Conservation (phyloP, 2,888 invertebrate species). For the Baccha elongata region DNA sequence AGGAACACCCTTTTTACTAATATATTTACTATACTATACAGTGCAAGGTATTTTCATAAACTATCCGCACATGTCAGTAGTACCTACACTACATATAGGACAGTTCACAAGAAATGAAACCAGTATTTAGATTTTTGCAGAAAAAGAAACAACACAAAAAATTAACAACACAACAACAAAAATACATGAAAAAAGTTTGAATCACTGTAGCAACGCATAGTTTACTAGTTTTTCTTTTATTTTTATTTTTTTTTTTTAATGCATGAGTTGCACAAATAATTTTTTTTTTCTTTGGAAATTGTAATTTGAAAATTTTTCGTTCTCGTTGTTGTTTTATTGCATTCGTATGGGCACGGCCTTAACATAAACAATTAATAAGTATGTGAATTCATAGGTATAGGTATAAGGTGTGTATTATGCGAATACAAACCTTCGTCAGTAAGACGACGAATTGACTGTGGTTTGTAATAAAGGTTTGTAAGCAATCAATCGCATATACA, state of each 20-base stretch:
- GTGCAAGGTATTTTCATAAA: conserved; percentile 17
- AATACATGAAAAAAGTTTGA: conserved; percentile 47
- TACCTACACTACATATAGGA: neutral
- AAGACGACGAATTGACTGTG: no score
- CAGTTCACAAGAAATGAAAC: conserved; percentile 4
- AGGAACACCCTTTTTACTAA: no score
- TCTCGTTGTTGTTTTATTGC: conserved; percentile 1
- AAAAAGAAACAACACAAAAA: conserved; percentile 24
- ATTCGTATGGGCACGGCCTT: conserved; percentile 53
- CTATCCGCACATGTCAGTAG: conserved; percentile 23
- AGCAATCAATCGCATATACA: no score
- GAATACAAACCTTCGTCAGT: neutral
- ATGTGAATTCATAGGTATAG: neutral
- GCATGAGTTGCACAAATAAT: conserved; percentile 44
- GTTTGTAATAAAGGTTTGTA: no score
- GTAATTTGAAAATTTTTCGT: conserved; percentile 42
- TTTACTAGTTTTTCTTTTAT: conserved; percentile 3
- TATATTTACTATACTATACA: no score
- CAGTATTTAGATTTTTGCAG: conserved; percentile 28
- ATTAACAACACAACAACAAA: conserved; percentile 10
- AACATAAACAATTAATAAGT: neutral
- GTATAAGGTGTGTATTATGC: neutral
- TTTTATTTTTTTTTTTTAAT: conserved; percentile 20
- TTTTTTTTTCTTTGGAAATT: conserved; percentile 50
- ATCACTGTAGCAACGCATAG: conserved; percentile 48